These are phyloP conservation scores for Lophotis ruficrista DNA, from an alignment of 2,113 vertebrate species.

Conservation along the genomic window DNA sequence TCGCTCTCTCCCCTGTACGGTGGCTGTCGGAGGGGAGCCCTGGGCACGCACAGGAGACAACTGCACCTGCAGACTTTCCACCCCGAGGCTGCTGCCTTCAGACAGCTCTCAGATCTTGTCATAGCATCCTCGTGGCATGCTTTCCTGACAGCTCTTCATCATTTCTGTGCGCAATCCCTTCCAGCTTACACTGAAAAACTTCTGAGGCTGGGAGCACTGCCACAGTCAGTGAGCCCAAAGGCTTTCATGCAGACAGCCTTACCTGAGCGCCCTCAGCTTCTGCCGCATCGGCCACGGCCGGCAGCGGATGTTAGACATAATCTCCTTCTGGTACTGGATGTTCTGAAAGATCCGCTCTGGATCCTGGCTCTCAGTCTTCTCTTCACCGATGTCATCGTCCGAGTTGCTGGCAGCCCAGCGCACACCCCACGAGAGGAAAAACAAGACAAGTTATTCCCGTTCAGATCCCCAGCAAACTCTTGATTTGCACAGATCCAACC, in stretches of 20 bases:
- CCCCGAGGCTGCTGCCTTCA: not conserved
- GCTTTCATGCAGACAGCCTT: not conserved
- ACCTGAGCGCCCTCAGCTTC: slow-evolving; percentile 92
- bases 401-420: slow-evolving; percentile 78
- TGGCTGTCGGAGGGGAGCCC: not conserved
- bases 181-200: not conserved
- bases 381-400: slow-evolving; percentile 83
- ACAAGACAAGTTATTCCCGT: not conserved
- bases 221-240: not conserved
- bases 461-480: not conserved
- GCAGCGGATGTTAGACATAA: slow-evolving; percentile 91
- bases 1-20: not conserved
- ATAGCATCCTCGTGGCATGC: not conserved
- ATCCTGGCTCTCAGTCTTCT: slow-evolving; percentile 85
- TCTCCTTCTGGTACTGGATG: slow-evolving; percentile 96
- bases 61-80: not conserved
- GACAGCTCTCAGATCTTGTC: not conserved
- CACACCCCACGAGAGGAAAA: not conserved
- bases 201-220: not conserved
- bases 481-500: not conserved
- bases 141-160: not conserved
- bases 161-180: not conserved
- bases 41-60: not conserved
- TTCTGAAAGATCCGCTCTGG: slow-evolving; percentile 97
- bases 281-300: slow-evolving; percentile 94